These are phyloP conservation scores for Elachura formosa DNA, from an alignment of 2,113 vertebrate genomes.

Conservation along the genomic window DNA sequence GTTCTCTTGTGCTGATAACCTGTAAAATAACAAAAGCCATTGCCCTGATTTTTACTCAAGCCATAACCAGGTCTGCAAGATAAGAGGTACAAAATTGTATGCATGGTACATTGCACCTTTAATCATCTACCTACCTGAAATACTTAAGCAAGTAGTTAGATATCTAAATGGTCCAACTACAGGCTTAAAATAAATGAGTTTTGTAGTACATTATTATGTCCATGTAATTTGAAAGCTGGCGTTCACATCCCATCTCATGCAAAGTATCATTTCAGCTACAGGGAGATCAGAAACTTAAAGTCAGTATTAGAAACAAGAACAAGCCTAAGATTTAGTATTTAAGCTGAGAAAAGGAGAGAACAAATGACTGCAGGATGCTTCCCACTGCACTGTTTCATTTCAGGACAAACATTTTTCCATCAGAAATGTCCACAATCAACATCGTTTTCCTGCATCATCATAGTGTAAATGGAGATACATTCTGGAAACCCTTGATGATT, in stretches of 20 bases:
- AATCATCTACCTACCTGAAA: slow-evolving; percentile 58
- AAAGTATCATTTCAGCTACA: background rate
- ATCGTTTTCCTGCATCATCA: background rate
- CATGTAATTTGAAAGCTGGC: background rate
- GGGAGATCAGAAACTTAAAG: background rate
- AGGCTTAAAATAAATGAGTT: slow-evolving; percentile 37
- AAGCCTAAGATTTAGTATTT: background rate
- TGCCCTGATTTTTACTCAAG: slow-evolving; percentile 23
- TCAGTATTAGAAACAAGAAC: background rate
- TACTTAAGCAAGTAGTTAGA: slow-evolving; percentile 35
- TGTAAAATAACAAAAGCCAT: slow-evolving; percentile 9
- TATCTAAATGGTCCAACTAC: slow-evolving; percentile 39
- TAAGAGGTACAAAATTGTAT: slow-evolving; percentile 24
- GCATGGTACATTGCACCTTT: slow-evolving; percentile 60
- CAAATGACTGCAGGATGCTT: background rate
- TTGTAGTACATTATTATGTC: slow-evolving; percentile 14
- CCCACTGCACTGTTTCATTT: background rate
- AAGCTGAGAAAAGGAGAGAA: background rate
- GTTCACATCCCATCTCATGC: background rate
- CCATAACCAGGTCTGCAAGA: background rate
- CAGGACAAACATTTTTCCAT: background rate
- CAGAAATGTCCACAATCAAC: background rate
- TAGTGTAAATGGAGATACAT: background rate
- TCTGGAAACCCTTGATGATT: background rate
- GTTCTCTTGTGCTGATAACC: background rate